Evolutionary conservation across 2,113 vertebrate species (phyloP), one percentile per base, ranked within the genome.

Genomic region (Asarcornis scutulata): DNA sequence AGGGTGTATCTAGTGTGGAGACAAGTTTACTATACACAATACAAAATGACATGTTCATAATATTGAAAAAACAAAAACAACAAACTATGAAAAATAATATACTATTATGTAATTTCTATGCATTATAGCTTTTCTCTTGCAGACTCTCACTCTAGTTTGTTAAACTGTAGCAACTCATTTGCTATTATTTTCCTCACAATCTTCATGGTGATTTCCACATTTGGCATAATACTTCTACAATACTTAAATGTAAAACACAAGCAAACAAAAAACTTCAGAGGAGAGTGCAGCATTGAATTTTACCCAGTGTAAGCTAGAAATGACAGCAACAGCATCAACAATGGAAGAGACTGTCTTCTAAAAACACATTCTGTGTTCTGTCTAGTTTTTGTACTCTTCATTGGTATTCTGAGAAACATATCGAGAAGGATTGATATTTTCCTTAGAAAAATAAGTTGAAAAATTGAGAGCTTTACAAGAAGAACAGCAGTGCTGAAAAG

Each of bases 401-500:
- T 23, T 60, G 21, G 26, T 71, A 62, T 79, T 88, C n/a, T 86
- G 38, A 81, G 48, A 91, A 91, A 91, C 8, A 59, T 21, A 83
- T 50, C 67, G 26, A 53, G 86, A 68, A 66, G 6, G 12, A 48
- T 27, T 75, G 40, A 29, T 86, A 7, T 62, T 94, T 88, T 58
- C 25, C 73, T 62, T 27, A 52, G 63, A 74, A 80, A 85, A 91
- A 55, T 40, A 60, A 48, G 34, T 76, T 58, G 36, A 59, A 83
- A 72, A 77, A 18, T 20, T 12, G 32, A 68, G 31, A 44, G 4
- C 38, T 90, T 55, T 64, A 56, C 44, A 59, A 79, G 40, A 67
- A 87, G n/a, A 88, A 76, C 16, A 81, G 50, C 32, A 26, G 25
- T n/a, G n/a, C 26, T 92, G 84, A 88, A 86, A 78, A 86, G 46